phyloP scores from a whole-genome alignment of 2,888 invertebrate species.

The Melangyna quadrimaculata region DNA sequence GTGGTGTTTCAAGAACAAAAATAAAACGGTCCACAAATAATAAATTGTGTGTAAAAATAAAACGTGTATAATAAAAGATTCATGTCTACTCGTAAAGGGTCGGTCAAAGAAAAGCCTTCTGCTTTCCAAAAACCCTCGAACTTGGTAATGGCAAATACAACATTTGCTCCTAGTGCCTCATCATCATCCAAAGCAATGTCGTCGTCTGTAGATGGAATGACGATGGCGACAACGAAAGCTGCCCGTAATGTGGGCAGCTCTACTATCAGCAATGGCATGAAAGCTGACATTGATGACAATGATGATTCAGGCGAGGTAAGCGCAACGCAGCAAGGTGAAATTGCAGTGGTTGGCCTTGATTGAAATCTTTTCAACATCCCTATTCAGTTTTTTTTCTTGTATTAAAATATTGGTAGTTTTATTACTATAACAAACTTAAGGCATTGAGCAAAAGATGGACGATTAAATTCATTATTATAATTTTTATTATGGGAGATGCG shows the following conservation, averaged over 20 bases:
- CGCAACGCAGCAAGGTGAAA: background rate
- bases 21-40: background rate
- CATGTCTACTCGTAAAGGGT: background rate
- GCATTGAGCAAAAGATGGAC: too few relatives aligned
- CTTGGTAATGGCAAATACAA: background rate
- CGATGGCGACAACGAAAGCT: background rate
- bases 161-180: background rate
- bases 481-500: too few relatives aligned
- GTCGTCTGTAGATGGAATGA: background rate
- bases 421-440: too few relatives aligned
- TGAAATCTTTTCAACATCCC: background rate
- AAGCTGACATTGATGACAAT: conserved; percentile 34
- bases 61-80: background rate
- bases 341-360: background rate
- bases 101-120: background rate
- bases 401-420: too few relatives aligned
- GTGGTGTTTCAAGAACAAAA: background rate
- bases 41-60: background rate
- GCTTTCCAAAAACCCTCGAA: background rate
- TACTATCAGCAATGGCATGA: conserved; percentile 7
- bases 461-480: too few relatives aligned
- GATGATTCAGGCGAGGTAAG: conserved; percentile 63
- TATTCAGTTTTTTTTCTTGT: background rate
- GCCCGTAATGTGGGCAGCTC: background rate
- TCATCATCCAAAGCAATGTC: conserved; percentile 4